Evolutionary conservation across 2,113 vertebrate genomes (phyloP).

Genomic region (Atractosteus spatula): DNA sequence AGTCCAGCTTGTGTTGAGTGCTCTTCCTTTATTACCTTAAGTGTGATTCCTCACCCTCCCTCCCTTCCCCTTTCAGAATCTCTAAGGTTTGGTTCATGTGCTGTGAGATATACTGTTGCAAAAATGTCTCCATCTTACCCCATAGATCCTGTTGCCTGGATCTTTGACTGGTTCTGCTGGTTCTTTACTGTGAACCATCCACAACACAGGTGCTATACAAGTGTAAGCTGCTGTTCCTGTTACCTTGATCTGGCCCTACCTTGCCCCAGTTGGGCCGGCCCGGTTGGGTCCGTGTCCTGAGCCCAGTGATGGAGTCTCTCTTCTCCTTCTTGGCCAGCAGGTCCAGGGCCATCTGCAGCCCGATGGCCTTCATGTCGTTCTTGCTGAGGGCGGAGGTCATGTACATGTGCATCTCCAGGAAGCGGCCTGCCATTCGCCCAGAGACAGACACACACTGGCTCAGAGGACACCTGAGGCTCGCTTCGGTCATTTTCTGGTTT

Average conservation of each 20-base stretch:
- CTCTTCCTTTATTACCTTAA: too few species aligned
- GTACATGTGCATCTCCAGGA: conserved; percentile 89
- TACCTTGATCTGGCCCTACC: conserved; percentile 48
- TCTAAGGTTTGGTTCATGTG: too few species aligned
- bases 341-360: conserved; percentile 87
- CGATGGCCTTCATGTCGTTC: conserved; percentile 86
- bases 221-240: too few species aligned
- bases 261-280: conserved; percentile 78
- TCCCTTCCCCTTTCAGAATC: too few species aligned
- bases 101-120: not conserved
- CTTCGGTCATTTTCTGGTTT: too few species aligned
- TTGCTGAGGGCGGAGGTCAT: conserved; percentile 79
- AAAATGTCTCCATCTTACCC: not conserved
- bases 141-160: too few species aligned
- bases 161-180: too few species aligned
- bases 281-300: conserved; percentile 77
- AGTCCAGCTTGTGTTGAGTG: too few species aligned
- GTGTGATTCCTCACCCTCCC: too few species aligned
- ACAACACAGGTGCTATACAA: not conserved
- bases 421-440: conserved; percentile 54
- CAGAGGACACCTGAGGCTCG: not conserved
- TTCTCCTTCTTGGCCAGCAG: conserved; percentile 81
- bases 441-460: conserved; percentile 6
- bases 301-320: conserved; percentile 78
- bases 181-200: too few species aligned